phyloP scores from a whole-genome alignment of 2,113 vertebrate species.

The Rhinopomastus cyanomelas region DNA sequence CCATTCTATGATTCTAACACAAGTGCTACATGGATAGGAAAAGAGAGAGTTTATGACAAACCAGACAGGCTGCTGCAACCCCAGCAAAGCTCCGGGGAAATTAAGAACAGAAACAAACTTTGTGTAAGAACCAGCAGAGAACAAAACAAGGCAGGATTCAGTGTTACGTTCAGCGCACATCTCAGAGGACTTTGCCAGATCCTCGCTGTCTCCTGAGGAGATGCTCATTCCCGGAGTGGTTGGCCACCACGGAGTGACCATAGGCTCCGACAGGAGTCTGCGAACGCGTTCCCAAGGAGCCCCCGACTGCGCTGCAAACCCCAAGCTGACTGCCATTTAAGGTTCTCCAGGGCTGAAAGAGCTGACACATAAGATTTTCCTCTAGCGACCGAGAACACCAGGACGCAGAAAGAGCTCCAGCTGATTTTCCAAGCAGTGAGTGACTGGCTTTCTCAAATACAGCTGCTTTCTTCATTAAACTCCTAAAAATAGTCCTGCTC shows the following conservation, averaged over 20 bases:
- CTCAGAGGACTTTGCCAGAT: neutral
- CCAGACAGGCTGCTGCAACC: neutral
- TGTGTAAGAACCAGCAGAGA: neutral
- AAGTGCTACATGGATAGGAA: neutral
- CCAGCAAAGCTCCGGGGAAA: neutral
- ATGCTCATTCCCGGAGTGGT: neutral
- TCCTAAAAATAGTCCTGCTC: conserved; percentile 75
- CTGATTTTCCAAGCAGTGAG: conserved; percentile 65
- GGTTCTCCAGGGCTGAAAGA: conserved; percentile 33
- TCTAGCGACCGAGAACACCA: conserved; percentile 53
- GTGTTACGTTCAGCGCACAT: neutral
- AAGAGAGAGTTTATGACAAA: neutral
- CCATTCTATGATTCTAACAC: neutral
- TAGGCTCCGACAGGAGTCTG: conserved; percentile 2
- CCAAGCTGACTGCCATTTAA: conserved; percentile 51
- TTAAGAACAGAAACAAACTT: neutral
- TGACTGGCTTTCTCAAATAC: conserved; percentile 69
- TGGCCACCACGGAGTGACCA: neutral
- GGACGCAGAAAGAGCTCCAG: conserved; percentile 66
- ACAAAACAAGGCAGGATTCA: neutral
- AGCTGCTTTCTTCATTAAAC: conserved; percentile 79
- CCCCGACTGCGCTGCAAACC: conserved; percentile 40
- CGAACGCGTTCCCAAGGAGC: conserved; percentile 33
- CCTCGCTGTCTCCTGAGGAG: neutral
- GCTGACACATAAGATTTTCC: conserved; percentile 51